Base-by-base conservation (phyloP, 2,113 vertebrate genomes). In the Tinamus guttatus region DNA sequence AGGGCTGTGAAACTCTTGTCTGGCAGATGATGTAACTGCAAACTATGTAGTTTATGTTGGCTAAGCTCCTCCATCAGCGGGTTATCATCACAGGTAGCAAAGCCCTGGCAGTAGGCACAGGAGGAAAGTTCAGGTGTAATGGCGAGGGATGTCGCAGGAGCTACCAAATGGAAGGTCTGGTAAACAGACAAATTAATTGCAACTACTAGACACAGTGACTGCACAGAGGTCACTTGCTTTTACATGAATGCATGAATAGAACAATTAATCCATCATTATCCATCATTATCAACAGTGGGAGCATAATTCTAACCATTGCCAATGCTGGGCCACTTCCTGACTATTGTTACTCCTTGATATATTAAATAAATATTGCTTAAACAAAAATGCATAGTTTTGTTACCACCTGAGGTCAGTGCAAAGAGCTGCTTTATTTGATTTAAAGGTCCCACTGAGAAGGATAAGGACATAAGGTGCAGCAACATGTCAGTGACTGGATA, bases 1-100 rank as follows among this genome's bases (percentile, higher is more conserved):
- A 45, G 28, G 94, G 74, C 81, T 84, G 45, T 40, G 76, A 89
- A 96, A 78, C 73, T 87, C 88, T 95, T 95, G 67, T 82, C 81
- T 32, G 87, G 95, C 41, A 5, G 34, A 3, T 51, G 27, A 49
- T 49, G 12, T 3, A 3, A 30, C 30, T 77, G n/a, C 13, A 11
- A 76, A 34, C 28, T 20, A 15, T 7, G 20, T 20, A 20, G 45
- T 30, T 45, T 27, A 22, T 5, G 24, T 15, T 19, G 36, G 32
- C 32, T 11, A 9, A 70, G 19, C 58, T 16, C 9, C 51, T 36
- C 13, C 19, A 58, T 56, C 49, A n/a, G 52, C 45, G 21, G 19
- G 45, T 21, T 47, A 47, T 19, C 45, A 47, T 47, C 19, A 47
- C 19, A 47, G 45, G 45, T 47, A 47, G 49, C 15, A 27, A 59